Evolutionary conservation across 2,888 invertebrate species (phyloP).

Genomic region (Aproaerema taeniolella): DNA sequence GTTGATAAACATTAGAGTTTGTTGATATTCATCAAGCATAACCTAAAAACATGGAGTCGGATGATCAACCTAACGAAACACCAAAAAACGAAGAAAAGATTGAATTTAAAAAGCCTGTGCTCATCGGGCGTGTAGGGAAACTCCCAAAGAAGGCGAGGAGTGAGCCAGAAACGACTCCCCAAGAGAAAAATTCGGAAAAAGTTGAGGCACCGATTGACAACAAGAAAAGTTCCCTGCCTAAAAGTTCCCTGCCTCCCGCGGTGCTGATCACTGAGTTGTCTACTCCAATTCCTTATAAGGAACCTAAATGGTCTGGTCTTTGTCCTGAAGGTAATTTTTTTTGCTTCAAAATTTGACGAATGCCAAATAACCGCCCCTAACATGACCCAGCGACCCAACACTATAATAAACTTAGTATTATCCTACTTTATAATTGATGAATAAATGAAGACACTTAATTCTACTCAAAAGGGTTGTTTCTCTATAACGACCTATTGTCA

Average conservation of each 20-base stretch:
- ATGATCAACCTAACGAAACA: constrained; percentile 22
- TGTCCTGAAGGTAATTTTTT: constrained; percentile 62
- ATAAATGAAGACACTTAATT: no score
- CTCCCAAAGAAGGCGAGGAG: constrained; percentile 60
- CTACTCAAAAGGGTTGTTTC: no score
- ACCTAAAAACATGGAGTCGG: constrained; percentile 13
- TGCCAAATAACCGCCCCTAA: no score
- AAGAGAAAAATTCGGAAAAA: no score
- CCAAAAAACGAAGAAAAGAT: constrained; percentile 28
- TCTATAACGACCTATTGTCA: no score
- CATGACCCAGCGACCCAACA: no score
- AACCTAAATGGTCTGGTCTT: constrained; percentile 89
- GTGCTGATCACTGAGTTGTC: constrained; percentile 50
- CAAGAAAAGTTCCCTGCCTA: constrained; percentile 20
- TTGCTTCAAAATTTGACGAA: no score
- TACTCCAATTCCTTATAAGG: constrained; percentile 81
- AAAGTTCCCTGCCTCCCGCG: constrained; percentile 41
- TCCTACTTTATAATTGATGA: no score
- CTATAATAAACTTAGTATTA: no score
- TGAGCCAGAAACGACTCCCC: constrained; percentile 29
- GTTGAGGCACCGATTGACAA: no score
- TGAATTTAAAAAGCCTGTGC: constrained; percentile 75
- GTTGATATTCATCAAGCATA: constrained; percentile 11
- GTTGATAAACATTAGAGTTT: background rate
- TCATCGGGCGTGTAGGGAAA: constrained; percentile 71